Percentiles rank a stretch among this genome's conserved stretches.
These are phyloP conservation scores for Proteles cristata DNA, from an alignment of 2,113 vertebrate species.

Conservation along the genomic window DNA sequence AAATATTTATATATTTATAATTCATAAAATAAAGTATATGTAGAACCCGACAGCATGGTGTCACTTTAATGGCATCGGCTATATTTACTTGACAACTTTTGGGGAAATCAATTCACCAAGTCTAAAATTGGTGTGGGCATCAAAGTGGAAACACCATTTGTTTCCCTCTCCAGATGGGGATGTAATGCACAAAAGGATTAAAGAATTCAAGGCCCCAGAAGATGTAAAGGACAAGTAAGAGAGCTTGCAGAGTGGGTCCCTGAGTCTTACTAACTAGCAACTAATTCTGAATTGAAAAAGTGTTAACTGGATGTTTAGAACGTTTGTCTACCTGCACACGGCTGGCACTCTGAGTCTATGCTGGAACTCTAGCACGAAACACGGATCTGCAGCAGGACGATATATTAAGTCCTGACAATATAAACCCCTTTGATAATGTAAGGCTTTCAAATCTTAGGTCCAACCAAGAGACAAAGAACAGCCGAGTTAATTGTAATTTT, in stretches of 20 bases:
- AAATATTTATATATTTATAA: slow-evolving; percentile 86
- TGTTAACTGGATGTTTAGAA: background rate
- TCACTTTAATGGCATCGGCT: background rate
- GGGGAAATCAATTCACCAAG: background rate
- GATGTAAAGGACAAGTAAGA: background rate
- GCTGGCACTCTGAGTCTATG: background rate
- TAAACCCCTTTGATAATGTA: background rate
- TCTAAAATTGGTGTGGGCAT: background rate
- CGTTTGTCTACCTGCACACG: background rate
- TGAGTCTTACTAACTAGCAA: background rate
- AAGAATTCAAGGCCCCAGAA: background rate
- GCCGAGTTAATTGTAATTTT: background rate
- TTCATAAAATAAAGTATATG: slow-evolving; percentile 84
- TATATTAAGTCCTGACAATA: background rate
- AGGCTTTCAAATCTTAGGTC: background rate
- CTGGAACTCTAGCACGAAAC: background rate
- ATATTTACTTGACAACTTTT: background rate
- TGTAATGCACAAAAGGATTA: background rate
- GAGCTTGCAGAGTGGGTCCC: background rate
- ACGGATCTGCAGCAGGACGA: background rate
- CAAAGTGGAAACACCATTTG: background rate
- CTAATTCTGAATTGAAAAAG: background rate
- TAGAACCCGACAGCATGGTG: background rate
- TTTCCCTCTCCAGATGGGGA: background rate
- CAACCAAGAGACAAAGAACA: background rate